These are phyloP conservation scores for Tenebrio molitor DNA, from an alignment of 1,140 invertebrate species.

Conservation along the genomic window DNA sequence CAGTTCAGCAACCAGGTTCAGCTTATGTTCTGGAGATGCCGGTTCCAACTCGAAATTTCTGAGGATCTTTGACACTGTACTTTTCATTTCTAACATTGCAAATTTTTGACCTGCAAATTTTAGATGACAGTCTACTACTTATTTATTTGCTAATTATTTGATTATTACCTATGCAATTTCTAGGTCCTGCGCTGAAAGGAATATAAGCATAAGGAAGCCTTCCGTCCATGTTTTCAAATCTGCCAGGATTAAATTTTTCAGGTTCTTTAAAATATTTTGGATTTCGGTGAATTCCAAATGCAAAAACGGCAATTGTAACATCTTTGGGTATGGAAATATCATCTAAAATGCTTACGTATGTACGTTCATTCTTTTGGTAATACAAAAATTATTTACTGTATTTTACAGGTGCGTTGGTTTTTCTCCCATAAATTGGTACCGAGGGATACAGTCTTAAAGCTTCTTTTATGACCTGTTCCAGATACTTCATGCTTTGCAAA, in stretches of 20 bases:
- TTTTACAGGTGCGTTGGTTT: constrained; percentile 67
- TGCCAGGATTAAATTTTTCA: constrained; percentile 77
- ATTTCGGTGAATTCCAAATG: constrained; percentile 73
- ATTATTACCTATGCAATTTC: constrained; percentile 71
- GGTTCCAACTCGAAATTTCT: constrained; percentile 23
- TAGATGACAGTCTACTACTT: no score
- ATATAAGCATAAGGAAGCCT: constrained; percentile 68
- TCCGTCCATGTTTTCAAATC: constrained; percentile 69
- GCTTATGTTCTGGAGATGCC: neutral
- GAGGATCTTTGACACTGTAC: constrained; percentile 15
- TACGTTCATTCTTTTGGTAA: no score
- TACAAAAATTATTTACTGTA: constrained; percentile 48
- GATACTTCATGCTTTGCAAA: constrained; percentile 65
- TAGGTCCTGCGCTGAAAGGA: constrained; percentile 74
- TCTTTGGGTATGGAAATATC: constrained; percentile 21
- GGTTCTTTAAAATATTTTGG: constrained; percentile 74
- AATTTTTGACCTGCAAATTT: no score
- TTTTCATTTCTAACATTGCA: no score
- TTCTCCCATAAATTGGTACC: constrained; percentile 73
- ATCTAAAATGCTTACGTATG: constrained; percentile 53
- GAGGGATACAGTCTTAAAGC: constrained; percentile 67
- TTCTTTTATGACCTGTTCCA: constrained; percentile 68
- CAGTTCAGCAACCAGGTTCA: neutral
- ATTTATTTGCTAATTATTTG: no score
- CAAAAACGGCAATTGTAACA: constrained; percentile 45